Evolutionary conservation across 2,888 invertebrate genomes (phyloP).

Genomic region (Macroteleia sp.): DNA sequence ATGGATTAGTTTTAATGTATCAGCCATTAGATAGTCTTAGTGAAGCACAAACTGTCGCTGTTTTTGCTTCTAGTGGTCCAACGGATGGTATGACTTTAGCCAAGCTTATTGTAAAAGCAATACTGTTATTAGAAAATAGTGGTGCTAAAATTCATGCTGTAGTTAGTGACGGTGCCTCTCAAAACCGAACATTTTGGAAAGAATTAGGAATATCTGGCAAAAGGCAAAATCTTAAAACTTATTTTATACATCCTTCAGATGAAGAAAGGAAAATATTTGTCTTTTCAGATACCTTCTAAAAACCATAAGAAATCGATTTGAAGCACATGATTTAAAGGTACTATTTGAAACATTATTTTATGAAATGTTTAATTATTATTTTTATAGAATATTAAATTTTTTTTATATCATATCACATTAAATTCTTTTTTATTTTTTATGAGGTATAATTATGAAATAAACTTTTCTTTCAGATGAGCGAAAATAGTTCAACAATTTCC

Average conservation of each 20-base stretch:
- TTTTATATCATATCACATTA: neutral
- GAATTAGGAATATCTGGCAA: neutral
- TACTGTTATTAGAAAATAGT: constrained; percentile 28
- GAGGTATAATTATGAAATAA: neutral
- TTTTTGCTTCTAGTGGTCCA: constrained; percentile 61
- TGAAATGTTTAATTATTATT: neutral
- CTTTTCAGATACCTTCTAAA: neutral
- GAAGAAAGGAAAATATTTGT: neutral
- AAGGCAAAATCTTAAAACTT: neutral
- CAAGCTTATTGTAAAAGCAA: constrained; percentile 46
- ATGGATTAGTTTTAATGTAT: constrained; percentile 29
- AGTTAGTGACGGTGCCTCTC: neutral
- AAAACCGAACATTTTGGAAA: constrained; percentile 1
- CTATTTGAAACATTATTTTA: neutral
- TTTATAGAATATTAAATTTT: neutral
- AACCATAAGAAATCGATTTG: constrained; percentile 2
- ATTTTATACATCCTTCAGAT: constrained; percentile 4
- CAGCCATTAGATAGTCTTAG: constrained; percentile 61
- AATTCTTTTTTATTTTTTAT: too few relatives aligned
- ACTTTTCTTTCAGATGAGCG: neutral
- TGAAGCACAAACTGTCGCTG: constrained; percentile 64
- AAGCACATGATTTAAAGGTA: constrained; percentile 6
- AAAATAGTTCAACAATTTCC: neutral
- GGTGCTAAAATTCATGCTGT: constrained; percentile 1
- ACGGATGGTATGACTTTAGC: constrained; percentile 35